Conservation (phyloP, 2,888 invertebrate genomes). For the Amphipyra tragopoginis region DNA sequence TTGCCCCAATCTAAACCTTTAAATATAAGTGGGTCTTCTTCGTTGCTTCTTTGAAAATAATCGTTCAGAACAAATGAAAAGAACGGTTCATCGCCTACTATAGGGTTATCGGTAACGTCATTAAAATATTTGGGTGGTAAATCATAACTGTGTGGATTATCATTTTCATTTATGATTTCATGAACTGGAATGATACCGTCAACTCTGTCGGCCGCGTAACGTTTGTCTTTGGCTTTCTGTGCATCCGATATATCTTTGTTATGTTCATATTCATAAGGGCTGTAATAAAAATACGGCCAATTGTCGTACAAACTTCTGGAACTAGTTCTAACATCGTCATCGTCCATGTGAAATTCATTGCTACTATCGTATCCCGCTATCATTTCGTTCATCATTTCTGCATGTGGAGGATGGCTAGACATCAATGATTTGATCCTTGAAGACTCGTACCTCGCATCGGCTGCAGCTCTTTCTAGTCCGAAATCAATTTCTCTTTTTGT, state of each 20-base stretch:
- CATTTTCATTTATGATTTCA: conserved; percentile 73
- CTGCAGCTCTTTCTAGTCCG: conserved; percentile 60
- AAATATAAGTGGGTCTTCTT: conserved; percentile 75
- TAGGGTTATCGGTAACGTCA: conserved; percentile 72
- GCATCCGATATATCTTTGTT: conserved; percentile 65
- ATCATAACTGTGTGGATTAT: conserved; percentile 53
- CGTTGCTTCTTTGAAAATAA: conserved; percentile 73
- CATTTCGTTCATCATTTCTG: conserved; percentile 50
- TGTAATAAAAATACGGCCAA: conserved; percentile 78
- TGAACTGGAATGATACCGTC: conserved; percentile 76
- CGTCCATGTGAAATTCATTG: conserved; percentile 70
- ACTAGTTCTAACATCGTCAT: conserved; percentile 77
- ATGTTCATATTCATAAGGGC: conserved; percentile 74
- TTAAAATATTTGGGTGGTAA: conserved; percentile 38
- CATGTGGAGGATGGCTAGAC: conserved; percentile 67
- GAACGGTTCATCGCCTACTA: conserved; percentile 75
- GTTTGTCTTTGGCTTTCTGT: conserved; percentile 79
- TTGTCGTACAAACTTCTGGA: conserved; percentile 68
- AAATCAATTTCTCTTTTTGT: conserved; percentile 56
- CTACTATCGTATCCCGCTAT: conserved; percentile 32
- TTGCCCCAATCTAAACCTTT: conserved; percentile 75
- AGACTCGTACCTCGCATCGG: conserved; percentile 65
- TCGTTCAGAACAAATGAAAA: conserved; percentile 79
- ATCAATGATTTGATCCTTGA: conserved; percentile 65
- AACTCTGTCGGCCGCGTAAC: conserved; percentile 62